Base-by-base conservation (phyloP, 2,888 invertebrate species). In the Drosophila mimica region DNA sequence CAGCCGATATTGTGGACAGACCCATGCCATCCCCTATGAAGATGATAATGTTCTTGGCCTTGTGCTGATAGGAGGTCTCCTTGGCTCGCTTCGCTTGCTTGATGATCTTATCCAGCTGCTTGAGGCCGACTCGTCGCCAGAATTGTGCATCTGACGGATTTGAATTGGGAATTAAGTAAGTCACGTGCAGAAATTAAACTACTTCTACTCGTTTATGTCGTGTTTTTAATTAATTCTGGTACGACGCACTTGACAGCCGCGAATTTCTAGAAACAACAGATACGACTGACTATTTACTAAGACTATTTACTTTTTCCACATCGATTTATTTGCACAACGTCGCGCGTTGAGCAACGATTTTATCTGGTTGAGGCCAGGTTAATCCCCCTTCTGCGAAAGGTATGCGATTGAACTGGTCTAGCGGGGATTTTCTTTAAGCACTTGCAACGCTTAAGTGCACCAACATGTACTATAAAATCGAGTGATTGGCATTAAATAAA, bases 21-120 rank as follows among this genome's bases (percentile, higher is more conserved):
- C 96, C 95, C 96, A 96, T 96, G 4, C 96, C 96, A 89, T 96
- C 96, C 0, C 96, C 96, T 52, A 96, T 91, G 82, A 95, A 95
- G 15, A 96, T 88, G 59, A 96, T 95, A 30, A 95, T 94, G 84
- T 96, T 96, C 88, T 94, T 95, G 3, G 95, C 95, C 71, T 93
- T 93, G 20, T 75, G 80, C 28, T 71, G 70, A 48, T 88, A 84
- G 0, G 69, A 82, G 7, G 30, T 71, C 25, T 90, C 88, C 38
- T 94, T 91, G 8, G 94, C 72, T 17, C 71, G 68, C 38, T 94
- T 91, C 3, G 94, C 94, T 15, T 92, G 92, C 53, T 93, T 66
- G 93, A 93, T 52, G 93, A 93, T 67, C 92, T 93, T 82, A 91
- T 91, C 74, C 58, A 93, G 79, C 61, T 92, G 91, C 15, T 79